Evolutionary conservation across 2,888 invertebrate genomes (phyloP).

Genomic region (Ophioninae sp.): DNA sequence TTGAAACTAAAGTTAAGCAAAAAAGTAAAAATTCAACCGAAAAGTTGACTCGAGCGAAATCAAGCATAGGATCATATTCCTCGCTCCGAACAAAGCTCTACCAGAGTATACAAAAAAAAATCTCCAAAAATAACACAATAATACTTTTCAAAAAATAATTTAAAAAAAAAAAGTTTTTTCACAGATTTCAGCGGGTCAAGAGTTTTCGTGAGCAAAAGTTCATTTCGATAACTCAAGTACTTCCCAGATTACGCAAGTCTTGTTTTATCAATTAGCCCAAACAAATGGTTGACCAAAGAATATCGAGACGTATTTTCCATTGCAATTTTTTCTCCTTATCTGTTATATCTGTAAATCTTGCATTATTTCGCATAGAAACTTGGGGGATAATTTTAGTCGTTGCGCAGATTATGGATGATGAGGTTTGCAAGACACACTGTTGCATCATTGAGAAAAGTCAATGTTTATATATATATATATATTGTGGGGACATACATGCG

Average conservation of each 20-base stretch:
- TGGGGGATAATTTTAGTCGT: constrained; percentile 10
- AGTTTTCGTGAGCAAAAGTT: background rate
- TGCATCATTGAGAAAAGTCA: constrained; percentile 25
- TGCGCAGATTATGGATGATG: constrained; percentile 37
- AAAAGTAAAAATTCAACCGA: background rate
- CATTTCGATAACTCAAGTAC: background rate
- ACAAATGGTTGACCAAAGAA: background rate
- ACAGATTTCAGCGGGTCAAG: background rate
- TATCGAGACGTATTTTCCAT: background rate
- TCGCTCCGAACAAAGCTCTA: background rate
- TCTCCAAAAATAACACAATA: too few species aligned
- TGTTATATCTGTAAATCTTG: background rate
- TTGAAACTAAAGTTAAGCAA: background rate
- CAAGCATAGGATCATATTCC: background rate
- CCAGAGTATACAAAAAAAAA: background rate
- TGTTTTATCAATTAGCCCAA: background rate
- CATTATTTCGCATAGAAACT: background rate
- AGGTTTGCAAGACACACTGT: constrained; percentile 5
- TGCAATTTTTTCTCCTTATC: background rate
- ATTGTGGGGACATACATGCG: constrained; percentile 12
- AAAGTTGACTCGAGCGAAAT: background rate
- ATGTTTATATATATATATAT: background rate
- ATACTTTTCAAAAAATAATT: background rate
- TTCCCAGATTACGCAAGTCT: background rate
- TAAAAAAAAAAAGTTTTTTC: background rate